Evolutionary conservation across 2,113 vertebrate genomes (phyloP).

Genomic region (Ctenodactylus gundi): DNA sequence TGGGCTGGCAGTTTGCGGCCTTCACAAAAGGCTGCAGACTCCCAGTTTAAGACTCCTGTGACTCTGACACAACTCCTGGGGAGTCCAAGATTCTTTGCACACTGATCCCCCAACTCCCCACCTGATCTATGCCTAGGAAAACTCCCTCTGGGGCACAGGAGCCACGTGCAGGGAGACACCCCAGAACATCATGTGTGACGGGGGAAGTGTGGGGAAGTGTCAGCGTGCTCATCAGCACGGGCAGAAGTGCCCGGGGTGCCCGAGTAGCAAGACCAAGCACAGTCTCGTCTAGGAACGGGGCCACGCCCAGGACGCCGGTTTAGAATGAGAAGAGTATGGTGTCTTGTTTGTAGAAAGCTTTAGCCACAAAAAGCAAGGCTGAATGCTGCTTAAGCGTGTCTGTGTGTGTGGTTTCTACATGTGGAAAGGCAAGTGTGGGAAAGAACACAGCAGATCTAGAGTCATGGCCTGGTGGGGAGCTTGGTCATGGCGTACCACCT

Average conservation of each 20-base stretch:
- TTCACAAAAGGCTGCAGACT: neutral
- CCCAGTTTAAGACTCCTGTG: neutral
- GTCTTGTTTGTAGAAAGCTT: neutral
- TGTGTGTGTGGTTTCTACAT: accelerated
- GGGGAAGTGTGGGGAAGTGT: neutral
- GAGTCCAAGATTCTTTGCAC: neutral
- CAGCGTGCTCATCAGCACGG: accelerated
- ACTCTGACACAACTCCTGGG: neutral
- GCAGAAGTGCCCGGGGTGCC: accelerated
- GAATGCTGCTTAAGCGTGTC: accelerated
- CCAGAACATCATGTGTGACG: accelerated
- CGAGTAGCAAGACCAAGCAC: neutral
- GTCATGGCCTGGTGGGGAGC: accelerated
- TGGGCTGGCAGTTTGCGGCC: neutral
- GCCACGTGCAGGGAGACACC: accelerated
- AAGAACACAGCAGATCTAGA: accelerated
- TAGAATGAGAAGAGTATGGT: neutral
- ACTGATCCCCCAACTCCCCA: neutral
- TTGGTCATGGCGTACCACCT: neutral
- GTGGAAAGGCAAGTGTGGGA: neutral
- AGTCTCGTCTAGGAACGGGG: neutral
- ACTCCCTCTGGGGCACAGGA: accelerated
- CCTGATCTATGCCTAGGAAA: neutral
- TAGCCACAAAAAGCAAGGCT: neutral
- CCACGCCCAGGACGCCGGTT: neutral